phyloP scores from a whole-genome alignment of 2,888 invertebrate genomes.

The Germaria angustata region DNA sequence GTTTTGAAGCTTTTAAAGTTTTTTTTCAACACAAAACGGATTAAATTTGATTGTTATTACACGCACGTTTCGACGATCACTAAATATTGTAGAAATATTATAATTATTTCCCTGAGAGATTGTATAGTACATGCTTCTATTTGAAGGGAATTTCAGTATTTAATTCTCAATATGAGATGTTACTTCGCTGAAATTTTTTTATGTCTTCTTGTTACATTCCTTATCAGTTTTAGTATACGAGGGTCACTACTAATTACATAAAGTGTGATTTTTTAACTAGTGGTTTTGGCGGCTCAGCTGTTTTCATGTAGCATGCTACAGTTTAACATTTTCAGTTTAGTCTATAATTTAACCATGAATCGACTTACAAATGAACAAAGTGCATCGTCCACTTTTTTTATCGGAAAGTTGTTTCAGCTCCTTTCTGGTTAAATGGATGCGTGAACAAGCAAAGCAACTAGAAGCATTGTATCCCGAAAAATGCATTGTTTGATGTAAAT shows the following conservation, averaged over 20 bases:
- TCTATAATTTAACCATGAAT: no score
- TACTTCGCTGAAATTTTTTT: slow-evolving; percentile 15
- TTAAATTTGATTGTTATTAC: slow-evolving; percentile 48
- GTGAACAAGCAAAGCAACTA: no score
- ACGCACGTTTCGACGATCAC: slow-evolving; percentile 46
- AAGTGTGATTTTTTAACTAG: no score
- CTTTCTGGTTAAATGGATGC: no score
- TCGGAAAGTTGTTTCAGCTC: no score
- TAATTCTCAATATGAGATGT: slow-evolving; percentile 7
- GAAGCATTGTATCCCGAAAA: no score
- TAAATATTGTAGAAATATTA: slow-evolving; percentile 9
- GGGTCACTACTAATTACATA: neutral
- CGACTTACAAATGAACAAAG: no score
- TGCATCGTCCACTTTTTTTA: no score
- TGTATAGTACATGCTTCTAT: neutral
- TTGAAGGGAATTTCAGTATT: slow-evolving; percentile 32
- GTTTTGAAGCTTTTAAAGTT: neutral
- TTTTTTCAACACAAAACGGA: neutral
- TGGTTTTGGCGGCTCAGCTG: no score
- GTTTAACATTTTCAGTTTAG: no score
- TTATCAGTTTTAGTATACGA: slow-evolving; percentile 31
- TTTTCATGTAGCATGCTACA: no score
- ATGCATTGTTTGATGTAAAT: no score
- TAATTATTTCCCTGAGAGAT: neutral
- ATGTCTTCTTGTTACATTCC: neutral